Evolutionary conservation across 2,113 vertebrate genomes (phyloP), one percentile per base, ranked within the genome.

Genomic region (Numida meleagris): DNA sequence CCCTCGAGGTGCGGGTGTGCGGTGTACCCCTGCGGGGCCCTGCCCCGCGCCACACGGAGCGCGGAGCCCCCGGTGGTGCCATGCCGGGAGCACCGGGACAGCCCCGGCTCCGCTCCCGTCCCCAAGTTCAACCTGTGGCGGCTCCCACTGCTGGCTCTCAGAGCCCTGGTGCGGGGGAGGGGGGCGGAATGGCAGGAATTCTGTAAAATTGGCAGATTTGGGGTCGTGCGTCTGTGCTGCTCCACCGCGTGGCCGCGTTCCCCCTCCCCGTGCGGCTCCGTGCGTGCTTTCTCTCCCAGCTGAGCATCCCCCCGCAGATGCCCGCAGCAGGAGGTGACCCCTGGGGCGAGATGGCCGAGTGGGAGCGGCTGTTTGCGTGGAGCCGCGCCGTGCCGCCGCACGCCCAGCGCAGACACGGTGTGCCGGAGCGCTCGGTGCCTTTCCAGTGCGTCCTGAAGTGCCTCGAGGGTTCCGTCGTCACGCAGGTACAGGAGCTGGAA

Each of bases 371-470:
- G 86, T 99, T 99, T 68, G 53, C 94, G 31, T 96, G 92, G 42
- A 95, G 83, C 61, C 93, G 94, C 9, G 10, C 91, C 7, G 78
- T 99, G 12, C 98, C 98, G 0, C 98, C 98, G 1, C 98, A 98
- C 84, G 66, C 96, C 2, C 98, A 98, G 90, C 98, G 98, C 3
- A 50, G 93, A 4, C 97, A 98, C 19, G 89, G 95, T 58, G 96
- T 96, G 4, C 29, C 24, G 25, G 96, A 96, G 14, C 94, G 88
- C 25, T 97, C 98, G 4, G 48, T 84, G 0, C 98, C 98, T 0
- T 98, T 99, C 72, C 98, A 98, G 93, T 98, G 99, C 8, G 43
- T 92, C 80, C 96, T 99, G 46, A 97, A 93, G 95, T 59, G 94
- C 29, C 63, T 99, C 6, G 97, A 98, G 0, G 98, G 98, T 24